Evolutionary conservation across 2,888 invertebrate species (phyloP).

Genomic region (Lithophane semibrunnea): DNA sequence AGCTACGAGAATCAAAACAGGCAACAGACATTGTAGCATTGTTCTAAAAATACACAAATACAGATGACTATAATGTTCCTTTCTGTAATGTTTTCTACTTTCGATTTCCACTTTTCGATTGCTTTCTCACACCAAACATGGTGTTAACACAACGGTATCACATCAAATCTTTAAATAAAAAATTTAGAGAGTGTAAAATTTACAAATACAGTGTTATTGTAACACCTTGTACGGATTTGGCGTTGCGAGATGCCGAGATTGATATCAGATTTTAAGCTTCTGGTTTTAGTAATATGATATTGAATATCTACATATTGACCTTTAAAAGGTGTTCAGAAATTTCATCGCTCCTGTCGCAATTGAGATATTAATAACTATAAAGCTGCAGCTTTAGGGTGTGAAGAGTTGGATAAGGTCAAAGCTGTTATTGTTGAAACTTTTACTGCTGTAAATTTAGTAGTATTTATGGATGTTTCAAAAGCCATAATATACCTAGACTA

Average conservation of each 20-base stretch:
- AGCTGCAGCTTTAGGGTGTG: constrained; percentile 24
- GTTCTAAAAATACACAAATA: constrained; percentile 17
- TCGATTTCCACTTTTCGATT: constrained; percentile 59
- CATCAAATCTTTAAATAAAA: constrained; percentile 50
- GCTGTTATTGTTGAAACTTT: constrained; percentile 3
- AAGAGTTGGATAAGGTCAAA: constrained; percentile 20
- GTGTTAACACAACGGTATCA: constrained; percentile 47
- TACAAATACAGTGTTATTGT: constrained; percentile 46
- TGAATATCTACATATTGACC: constrained; percentile 54
- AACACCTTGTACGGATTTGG: constrained; percentile 49
- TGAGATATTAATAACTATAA: constrained; percentile 33
- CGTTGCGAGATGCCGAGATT: constrained; percentile 49
- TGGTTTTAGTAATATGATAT: constrained; percentile 54
- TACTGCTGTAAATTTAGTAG: constrained; percentile 18
- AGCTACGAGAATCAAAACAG: neutral
- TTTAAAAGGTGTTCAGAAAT: constrained; percentile 50
- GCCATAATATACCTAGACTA: neutral
- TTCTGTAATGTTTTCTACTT: constrained; percentile 57
- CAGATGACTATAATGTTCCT: constrained; percentile 29
- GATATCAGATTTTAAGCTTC: constrained; percentile 46
- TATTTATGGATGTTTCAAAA: constrained; percentile 24
- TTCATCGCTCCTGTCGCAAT: constrained; percentile 41
- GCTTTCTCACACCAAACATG: constrained; percentile 60
- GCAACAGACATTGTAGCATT: neutral
- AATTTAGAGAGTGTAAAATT: constrained; percentile 55